Evolutionary conservation across 1,140 invertebrate species (phyloP).

Genomic region (Sinella curviseta): DNA sequence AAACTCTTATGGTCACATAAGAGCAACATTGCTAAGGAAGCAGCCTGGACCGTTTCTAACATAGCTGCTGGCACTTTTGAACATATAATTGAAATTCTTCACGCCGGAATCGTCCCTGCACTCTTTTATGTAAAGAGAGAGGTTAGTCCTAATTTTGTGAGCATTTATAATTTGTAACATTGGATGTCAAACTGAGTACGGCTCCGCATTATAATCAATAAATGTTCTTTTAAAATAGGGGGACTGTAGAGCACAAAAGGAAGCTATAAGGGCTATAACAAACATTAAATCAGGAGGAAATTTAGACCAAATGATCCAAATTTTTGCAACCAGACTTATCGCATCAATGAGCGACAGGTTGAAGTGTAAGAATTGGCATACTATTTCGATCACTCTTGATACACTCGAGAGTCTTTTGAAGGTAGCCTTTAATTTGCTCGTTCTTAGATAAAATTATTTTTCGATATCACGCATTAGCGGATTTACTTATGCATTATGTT

Average conservation of each 20-base stretch:
- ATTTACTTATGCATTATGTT: too few relatives aligned
- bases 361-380: slow-evolving; percentile 61
- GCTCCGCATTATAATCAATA: too few relatives aligned
- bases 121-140: too few relatives aligned
- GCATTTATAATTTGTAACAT: too few relatives aligned
- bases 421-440: too few relatives aligned
- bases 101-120: slow-evolving; percentile 67
- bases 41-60: slow-evolving; percentile 81
- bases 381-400: slow-evolving; percentile 64
- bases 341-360: slow-evolving; percentile 60
- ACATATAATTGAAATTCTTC: slow-evolving; percentile 75
- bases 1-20: slow-evolving; percentile 73
- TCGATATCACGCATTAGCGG: too few relatives aligned
- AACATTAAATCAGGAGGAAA: slow-evolving; percentile 76
- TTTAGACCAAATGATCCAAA: slow-evolving; percentile 65
- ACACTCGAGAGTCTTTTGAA: slow-evolving; percentile 65
- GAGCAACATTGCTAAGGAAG: slow-evolving; percentile 78
- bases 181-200: too few relatives aligned
- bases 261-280: slow-evolving; percentile 78
- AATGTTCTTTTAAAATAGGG: slow-evolving; percentile 70
- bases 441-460: too few relatives aligned
- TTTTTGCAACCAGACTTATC: slow-evolving; percentile 63
- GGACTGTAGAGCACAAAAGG: slow-evolving; percentile 75
- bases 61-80: slow-evolving; percentile 74
- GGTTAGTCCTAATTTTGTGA: too few relatives aligned